Evolutionary conservation across 1,140 invertebrate genomes (phyloP), one percentile per base, ranked within the genome.

Genomic region (Lepidostoma basale): DNA sequence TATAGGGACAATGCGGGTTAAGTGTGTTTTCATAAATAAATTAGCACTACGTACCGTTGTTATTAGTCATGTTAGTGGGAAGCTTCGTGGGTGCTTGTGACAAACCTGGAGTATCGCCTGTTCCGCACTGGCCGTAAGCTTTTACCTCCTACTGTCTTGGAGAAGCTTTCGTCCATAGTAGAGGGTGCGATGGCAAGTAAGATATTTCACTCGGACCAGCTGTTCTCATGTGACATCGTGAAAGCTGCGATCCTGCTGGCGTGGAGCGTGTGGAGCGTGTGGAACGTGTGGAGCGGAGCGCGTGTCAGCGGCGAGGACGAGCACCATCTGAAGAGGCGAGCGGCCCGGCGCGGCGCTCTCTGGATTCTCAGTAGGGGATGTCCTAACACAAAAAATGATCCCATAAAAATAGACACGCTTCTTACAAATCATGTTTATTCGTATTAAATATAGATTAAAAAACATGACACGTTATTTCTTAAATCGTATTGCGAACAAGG

Each of bases 41-140:
- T n/a, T n/a, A n/a, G 56, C 25, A 56, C 36, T 25, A 65, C 62
- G 49, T 44, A 56, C 62, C 62, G 22, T 56, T 39, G 28, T 10
- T 30, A 49, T 25, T 16, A 54, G 10, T 54, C 62, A 16, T 36
- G 62, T 65, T 65, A 65, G 22, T 54, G 47, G 18, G 22, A 40
- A 39, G 40, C 39, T 18, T 26, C 36, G 14, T n/a, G 22, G 40
- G 23, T 36, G 26, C 42, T 49, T 36, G 16, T 28, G 26, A 81
- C 82, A 77, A 71, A 84, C 83, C 83, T 78, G 74, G 84, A 85
- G 74, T 85, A 82, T 71, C 84, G 78, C 70, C 84, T 84, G 79
- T 84, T 87, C 60, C 85, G 80, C 44, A 86, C 84, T 44, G 85
- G 85, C 62, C 85, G 79, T 67, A 77, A 77, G 47, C 80, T 76